A percentile compares a stretch with the other conserved stretches of the same genome.
These are phyloP conservation scores for Chelmon rostratus DNA, from an alignment of 2,797 vertebrate genomes.

Conservation along the genomic window DNA sequence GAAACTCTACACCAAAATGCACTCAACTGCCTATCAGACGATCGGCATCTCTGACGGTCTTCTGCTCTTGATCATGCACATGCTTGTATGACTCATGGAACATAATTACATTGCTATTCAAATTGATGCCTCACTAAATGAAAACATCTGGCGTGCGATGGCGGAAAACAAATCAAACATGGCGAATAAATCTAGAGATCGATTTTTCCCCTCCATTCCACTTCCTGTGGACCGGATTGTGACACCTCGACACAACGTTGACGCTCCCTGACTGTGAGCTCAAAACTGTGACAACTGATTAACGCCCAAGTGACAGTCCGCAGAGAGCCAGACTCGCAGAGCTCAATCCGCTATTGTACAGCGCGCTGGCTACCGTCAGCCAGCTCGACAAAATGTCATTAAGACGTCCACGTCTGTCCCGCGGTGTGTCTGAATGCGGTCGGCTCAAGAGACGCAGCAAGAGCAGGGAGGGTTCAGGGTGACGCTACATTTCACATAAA, in stretches of 20 bases:
- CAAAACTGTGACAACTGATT: constrained; percentile 49
- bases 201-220: constrained; percentile 11
- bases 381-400: constrained; percentile 56
- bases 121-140: constrained; percentile 36
- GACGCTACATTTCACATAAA: constrained; percentile 53
- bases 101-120: constrained; percentile 64
- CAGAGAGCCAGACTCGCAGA: constrained; percentile 40
- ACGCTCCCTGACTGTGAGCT: constrained; percentile 34
- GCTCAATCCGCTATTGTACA: constrained; percentile 28
- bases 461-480: constrained; percentile 20
- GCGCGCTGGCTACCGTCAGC: constrained; percentile 31
- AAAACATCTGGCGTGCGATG: constrained; percentile 54
- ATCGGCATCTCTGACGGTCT: constrained; percentile 68
- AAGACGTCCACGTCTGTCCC: constrained; percentile 41
- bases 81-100: constrained; percentile 38
- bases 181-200: constrained; percentile 35
- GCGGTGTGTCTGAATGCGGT: constrained; percentile 42
- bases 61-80: constrained; percentile 59
- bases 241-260: constrained; percentile 38
- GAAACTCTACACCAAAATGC: constrained; percentile 80
- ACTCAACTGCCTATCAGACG: constrained; percentile 74
- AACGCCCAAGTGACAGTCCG: constrained; percentile 50
- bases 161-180: constrained; percentile 20
- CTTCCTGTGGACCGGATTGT: constrained; percentile 24
- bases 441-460: constrained; percentile 45